Base-by-base conservation (phyloP, 2,888 invertebrate species). In the Helleia helle region DNA sequence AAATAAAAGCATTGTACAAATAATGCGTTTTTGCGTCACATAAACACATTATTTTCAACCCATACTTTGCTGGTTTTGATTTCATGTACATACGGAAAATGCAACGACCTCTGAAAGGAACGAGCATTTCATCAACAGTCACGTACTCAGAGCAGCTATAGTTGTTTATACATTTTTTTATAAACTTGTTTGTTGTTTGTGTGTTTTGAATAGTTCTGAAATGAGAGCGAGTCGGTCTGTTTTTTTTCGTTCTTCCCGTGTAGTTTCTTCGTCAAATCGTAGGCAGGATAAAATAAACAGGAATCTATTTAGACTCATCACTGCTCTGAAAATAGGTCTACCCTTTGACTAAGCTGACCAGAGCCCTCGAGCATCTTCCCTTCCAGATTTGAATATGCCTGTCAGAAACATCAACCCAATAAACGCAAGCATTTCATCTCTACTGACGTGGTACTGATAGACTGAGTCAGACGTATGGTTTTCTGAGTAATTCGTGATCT, bases 21-120 rank as follows among this genome's bases (percentile, higher is more conserved):
- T 46, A 46, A 38, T 43, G 41, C 11, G 38, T 46, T 27, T 46
- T 43, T n/a, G n/a, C n/a, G n/a, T n/a, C n/a, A n/a, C n/a, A n/a
- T n/a, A n/a, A 22, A 24, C 38, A 43, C 24, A 43, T 22, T 11
- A 41, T 38, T 15, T 46, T 46, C 29, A 45, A 37, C 11, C 38
- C 42, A 14, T 46, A 43, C 37, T 38, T 46, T 18, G 36, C 36
- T 17, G 40, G 42, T 34, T 38, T 46, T n/a, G 31, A 30, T 37
- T 43, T 42, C 41, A 41, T 43, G 29, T 43, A 43, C n/a, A 46
- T 9, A 17, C 43, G 14, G 26, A 45, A 45, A 2, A 40, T 26
- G 26, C 40, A 45, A 38, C 38, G 17, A 1, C 42, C 43, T 26
- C 39, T 13, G 17, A 46, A 46, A 14, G 38, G 41, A 26, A 34